Evolutionary conservation across 2,888 invertebrate genomes (phyloP).

Genomic region (Meteorus cinctellus): DNA sequence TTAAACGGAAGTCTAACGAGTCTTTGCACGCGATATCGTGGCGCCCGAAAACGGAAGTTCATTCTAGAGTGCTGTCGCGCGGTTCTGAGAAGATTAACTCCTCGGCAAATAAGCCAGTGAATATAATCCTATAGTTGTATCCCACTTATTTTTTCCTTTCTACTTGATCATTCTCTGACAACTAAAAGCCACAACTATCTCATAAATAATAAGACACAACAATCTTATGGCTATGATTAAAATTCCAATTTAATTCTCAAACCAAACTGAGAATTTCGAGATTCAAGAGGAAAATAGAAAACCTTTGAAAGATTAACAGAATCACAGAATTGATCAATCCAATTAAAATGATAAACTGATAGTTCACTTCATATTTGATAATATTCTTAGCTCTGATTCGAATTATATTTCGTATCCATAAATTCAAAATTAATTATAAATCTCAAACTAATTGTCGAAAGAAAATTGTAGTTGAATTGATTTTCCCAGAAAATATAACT

Average conservation of each 20-base stretch:
- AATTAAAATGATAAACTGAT: too few relatives aligned
- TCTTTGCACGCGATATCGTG: conserved; percentile 43
- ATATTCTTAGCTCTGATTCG: too few relatives aligned
- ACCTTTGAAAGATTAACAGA: too few relatives aligned
- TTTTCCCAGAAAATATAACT: not conserved
- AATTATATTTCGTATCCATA: too few relatives aligned
- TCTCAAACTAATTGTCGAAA: not conserved
- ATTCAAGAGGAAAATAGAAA: too few relatives aligned
- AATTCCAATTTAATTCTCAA: not conserved
- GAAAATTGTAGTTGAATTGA: not conserved
- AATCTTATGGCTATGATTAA: not conserved
- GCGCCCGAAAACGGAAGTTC: conserved; percentile 37
- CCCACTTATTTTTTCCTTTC: not conserved
- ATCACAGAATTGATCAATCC: too few relatives aligned
- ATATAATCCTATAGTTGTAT: conserved; percentile 17
- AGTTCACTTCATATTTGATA: too few relatives aligned
- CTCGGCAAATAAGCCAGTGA: conserved; percentile 27
- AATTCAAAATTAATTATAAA: too few relatives aligned
- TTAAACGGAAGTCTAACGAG: conserved; percentile 46
- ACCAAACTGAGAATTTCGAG: too few relatives aligned
- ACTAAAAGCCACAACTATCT: not conserved
- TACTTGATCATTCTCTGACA: too few relatives aligned
- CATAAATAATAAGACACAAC: not conserved
- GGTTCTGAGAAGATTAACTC: conserved; percentile 37
- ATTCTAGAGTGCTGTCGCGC: conserved; percentile 28